Percentiles rank a stretch among this genome's conserved stretches.
Evolutionary conservation across 1,140 invertebrate genomes (phyloP).

Genomic region (Eupristina koningsbergeri): DNA sequence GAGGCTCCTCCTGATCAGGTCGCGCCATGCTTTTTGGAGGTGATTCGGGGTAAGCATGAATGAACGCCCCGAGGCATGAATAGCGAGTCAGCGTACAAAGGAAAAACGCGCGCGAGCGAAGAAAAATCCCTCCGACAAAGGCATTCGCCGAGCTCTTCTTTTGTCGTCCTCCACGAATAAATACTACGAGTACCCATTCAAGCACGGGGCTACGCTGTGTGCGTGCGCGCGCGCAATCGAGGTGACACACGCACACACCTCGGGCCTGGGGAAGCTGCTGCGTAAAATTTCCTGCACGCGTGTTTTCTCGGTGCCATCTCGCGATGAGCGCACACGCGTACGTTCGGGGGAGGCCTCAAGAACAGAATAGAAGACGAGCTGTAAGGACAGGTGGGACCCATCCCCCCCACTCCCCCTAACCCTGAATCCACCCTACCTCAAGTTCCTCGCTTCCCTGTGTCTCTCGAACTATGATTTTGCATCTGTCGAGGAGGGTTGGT

Average conservation of each 20-base stretch:
- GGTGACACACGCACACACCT: conserved; percentile 63
- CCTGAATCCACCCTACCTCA: too few relatives aligned
- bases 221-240: conserved; percentile 55
- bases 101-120: conserved; percentile 65
- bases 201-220: too few relatives aligned
- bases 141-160: conserved; percentile 55
- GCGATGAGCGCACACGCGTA: conserved; percentile 34
- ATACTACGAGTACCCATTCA: too few relatives aligned
- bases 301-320: conserved; percentile 27
- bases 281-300: not conserved
- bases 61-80: conserved; percentile 55
- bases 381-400: conserved; percentile 69
- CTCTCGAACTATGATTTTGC: conserved; percentile 64
- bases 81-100: conserved; percentile 58
- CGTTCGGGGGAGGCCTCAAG: conserved; percentile 51
- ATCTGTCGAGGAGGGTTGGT: conserved; percentile 64
- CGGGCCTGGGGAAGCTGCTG: not conserved
- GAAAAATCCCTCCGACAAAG: conserved; percentile 67
- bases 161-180: conserved; percentile 58
- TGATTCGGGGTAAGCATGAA: conserved; percentile 59
- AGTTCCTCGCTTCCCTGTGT: too few relatives aligned
- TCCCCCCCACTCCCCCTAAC: not conserved
- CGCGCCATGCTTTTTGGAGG: not conserved
- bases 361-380: conserved; percentile 55
- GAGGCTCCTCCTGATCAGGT: too few relatives aligned